Evolutionary conservation across 2,888 invertebrate species (phyloP).

Genomic region (Apodemia mormo): DNA sequence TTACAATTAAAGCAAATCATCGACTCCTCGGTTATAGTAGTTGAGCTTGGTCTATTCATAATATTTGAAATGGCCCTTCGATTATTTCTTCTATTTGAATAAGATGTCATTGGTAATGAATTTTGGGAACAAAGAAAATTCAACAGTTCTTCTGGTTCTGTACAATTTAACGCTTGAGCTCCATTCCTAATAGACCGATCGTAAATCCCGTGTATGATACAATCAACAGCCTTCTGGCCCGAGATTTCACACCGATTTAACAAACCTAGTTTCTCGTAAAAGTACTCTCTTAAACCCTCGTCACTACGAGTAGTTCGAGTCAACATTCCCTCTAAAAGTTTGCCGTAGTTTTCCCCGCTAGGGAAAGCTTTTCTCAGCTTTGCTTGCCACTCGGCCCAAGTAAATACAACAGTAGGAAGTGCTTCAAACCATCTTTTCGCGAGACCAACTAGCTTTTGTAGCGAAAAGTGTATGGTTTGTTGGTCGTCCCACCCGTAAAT

Average conservation of each 20-base stretch:
- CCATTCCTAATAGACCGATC: slow-evolving; percentile 2
- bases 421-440: slow-evolving; percentile 38
- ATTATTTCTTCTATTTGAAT: no score
- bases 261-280: slow-evolving; percentile 28
- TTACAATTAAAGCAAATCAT: no score
- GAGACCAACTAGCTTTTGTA: slow-evolving; percentile 35
- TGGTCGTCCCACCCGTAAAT: slow-evolving; percentile 31
- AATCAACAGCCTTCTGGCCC: slow-evolving; percentile 19
- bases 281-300: slow-evolving; percentile 33
- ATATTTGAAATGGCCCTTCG: no score
- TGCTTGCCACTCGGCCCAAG: slow-evolving; percentile 37
- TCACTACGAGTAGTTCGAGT: slow-evolving; percentile 23
- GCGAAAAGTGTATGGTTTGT: slow-evolving; percentile 31
- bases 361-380: slow-evolving; percentile 27
- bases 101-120: no score
- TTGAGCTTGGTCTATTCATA: no score
- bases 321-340: slow-evolving; percentile 35
- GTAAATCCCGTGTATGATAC: slow-evolving; percentile 15
- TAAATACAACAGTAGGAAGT: slow-evolving; percentile 30
- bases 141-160: no score
- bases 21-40: no score
- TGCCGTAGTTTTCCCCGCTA: no score
- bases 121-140: no score
- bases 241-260: slow-evolving; percentile 7
- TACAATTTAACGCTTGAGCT: neutral